phyloP scores from a whole-genome alignment of 2,797 vertebrate genomes.

The Phrynocephalus forsythii region DNA sequence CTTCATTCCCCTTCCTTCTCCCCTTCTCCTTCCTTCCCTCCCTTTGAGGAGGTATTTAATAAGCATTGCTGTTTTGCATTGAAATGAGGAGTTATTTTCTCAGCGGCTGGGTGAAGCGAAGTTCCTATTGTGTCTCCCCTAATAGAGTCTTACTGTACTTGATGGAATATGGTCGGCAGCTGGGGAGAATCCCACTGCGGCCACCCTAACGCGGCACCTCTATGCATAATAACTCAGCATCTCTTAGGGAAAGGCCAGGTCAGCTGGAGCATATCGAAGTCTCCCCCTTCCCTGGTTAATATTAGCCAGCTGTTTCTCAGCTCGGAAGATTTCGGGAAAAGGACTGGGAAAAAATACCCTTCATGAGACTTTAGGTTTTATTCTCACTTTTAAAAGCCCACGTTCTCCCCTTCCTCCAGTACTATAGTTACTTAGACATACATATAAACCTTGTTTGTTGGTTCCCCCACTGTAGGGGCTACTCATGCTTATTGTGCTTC shows the following conservation, averaged over 20 bases:
- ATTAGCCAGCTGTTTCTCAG: constrained; percentile 36
- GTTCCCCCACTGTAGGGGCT: neutral
- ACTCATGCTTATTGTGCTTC: constrained; percentile 21
- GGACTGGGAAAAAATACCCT: neutral
- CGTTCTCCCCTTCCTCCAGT: neutral
- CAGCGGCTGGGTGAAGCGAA: constrained; percentile 65
- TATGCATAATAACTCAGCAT: constrained; percentile 60
- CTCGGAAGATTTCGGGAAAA: neutral
- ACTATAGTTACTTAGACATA: constrained; percentile 21
- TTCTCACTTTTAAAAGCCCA: neutral
- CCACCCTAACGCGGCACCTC: constrained; percentile 38
- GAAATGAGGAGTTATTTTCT: constrained; percentile 85
- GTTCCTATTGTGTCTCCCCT: constrained; percentile 71
- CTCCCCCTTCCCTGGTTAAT: constrained; percentile 24
- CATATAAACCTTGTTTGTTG: constrained; percentile 17
- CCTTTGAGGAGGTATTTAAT: constrained; percentile 81
- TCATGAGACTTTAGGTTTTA: neutral
- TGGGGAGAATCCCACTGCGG: constrained; percentile 69
- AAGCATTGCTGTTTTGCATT: constrained; percentile 88
- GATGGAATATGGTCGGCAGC: constrained; percentile 73
- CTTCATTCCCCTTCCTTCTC: constrained; percentile 43
- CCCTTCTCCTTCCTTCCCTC: constrained; percentile 52
- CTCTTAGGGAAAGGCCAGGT: constrained; percentile 43
- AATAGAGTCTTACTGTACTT: constrained; percentile 74
- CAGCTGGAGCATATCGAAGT: constrained; percentile 25